Percentiles rank a stretch among this genome's conserved stretches.
Conservation (phyloP, 1,140 invertebrate species). For the Bombyx mandarina region DNA sequence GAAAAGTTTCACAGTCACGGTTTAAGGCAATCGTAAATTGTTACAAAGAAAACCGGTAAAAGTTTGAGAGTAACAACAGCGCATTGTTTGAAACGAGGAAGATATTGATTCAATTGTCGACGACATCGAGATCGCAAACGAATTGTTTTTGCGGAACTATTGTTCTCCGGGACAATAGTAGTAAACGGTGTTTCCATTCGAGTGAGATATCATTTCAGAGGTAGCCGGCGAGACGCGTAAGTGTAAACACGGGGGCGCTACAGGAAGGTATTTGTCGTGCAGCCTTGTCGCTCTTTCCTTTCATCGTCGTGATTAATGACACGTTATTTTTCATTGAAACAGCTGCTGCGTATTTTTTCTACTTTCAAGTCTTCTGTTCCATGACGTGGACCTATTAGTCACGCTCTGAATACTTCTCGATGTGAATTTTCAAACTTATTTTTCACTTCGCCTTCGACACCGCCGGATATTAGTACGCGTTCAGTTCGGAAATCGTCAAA, state of each 20-base stretch:
- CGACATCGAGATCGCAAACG: conserved; percentile 9
- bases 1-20: too few species aligned
- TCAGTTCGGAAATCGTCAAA: too few species aligned
- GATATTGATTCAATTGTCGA: conserved; percentile 16
- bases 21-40: too few species aligned
- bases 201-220: conserved; percentile 16
- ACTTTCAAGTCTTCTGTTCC: conserved; percentile 51
- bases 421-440: conserved; percentile 37
- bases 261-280: conserved; percentile 54
- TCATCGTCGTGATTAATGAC: conserved; percentile 55
- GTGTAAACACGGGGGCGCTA: conserved; percentile 34
- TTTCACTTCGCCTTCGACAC: conserved; percentile 18
- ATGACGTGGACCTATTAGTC: conserved; percentile 58
- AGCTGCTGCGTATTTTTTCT: conserved; percentile 59
- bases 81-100: conserved; percentile 7
- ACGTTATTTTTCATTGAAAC: conserved; percentile 62
- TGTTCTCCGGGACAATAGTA: conserved; percentile 21
- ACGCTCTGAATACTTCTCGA: conserved; percentile 45
- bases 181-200: conserved; percentile 18
- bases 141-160: conserved; percentile 19
- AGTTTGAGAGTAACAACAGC: background rate
- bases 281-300: conserved; percentile 43
- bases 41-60: too few species aligned
- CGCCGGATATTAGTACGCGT: too few species aligned
- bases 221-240: conserved; percentile 23